A percentile compares a stretch with the other conserved stretches of the same genome.
Conservation (phyloP, 2,797 vertebrate genomes). For the Paramormyrops hopkinsi region DNA sequence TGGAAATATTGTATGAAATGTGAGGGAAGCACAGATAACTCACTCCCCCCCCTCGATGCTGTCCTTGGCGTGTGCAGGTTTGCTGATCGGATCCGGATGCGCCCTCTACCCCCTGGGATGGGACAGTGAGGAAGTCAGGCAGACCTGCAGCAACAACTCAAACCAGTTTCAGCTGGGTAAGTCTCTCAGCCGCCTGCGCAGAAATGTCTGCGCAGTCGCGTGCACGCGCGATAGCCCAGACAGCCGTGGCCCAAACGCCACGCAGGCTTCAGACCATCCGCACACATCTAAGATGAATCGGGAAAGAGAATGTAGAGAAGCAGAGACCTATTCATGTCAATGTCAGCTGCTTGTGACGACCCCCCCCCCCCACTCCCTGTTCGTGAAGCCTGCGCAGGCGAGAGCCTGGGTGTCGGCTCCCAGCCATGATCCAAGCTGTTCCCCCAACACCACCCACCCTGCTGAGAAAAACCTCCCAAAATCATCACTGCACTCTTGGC, state of each 20-base stretch:
- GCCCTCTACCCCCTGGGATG: conserved; percentile 93
- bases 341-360: background rate
- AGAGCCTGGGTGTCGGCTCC: background rate
- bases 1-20: background rate
- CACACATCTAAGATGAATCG: background rate
- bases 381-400: background rate
- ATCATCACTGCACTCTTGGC: background rate
- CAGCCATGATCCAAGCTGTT: background rate
- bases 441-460: background rate
- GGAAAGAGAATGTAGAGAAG: background rate
- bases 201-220: background rate
- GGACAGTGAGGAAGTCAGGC: conserved; percentile 93
- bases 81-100: conserved; percentile 90
- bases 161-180: conserved; percentile 89
- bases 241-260: background rate
- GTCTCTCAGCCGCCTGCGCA: conserved; percentile 24
- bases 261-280: background rate
- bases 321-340: background rate
- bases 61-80: conserved; percentile 58
- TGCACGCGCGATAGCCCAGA: background rate
- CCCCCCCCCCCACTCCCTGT: background rate
- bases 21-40: background rate
- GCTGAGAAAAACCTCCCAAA: background rate
- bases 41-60: background rate
- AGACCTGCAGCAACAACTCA: conserved; percentile 89